phyloP scores from a whole-genome alignment of 1,140 invertebrate species.

The Gonioctena quinquepunctata region DNA sequence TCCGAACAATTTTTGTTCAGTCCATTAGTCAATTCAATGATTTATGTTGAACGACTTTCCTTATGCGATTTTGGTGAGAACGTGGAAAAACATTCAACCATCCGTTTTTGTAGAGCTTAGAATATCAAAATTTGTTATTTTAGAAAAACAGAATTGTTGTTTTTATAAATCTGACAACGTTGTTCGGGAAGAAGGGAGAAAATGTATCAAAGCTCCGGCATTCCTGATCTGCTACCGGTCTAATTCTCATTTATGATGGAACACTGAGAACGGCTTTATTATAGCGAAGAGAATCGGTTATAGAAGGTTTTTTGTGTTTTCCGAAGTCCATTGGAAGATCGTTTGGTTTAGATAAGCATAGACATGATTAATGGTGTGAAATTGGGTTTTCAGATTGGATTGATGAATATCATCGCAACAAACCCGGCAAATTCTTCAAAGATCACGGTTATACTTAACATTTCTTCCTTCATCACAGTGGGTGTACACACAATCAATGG shows the following conservation, averaged over 20 bases:
- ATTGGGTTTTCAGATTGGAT: not conserved
- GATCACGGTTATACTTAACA: no score
- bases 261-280: not conserved
- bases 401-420: not conserved
- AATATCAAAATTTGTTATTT: no score
- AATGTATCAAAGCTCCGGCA: not conserved
- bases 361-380: not conserved
- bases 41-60: no score
- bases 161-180: not conserved
- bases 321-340: not conserved
- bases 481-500: no score
- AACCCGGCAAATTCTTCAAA: no score
- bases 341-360: not conserved
- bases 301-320: conserved; percentile 4
- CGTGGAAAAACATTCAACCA: no score
- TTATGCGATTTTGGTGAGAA: no score
- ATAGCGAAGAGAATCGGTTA: not conserved
- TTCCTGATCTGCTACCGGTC: conserved; percentile 1
- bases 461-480: no score
- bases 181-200: not conserved
- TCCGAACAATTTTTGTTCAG: no score
- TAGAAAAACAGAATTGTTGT: no score
- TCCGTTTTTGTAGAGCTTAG: no score
- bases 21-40: no score
- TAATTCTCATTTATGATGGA: not conserved